Conservation (phyloP, 2,888 invertebrate species). For the Lacanobia oleracea region DNA sequence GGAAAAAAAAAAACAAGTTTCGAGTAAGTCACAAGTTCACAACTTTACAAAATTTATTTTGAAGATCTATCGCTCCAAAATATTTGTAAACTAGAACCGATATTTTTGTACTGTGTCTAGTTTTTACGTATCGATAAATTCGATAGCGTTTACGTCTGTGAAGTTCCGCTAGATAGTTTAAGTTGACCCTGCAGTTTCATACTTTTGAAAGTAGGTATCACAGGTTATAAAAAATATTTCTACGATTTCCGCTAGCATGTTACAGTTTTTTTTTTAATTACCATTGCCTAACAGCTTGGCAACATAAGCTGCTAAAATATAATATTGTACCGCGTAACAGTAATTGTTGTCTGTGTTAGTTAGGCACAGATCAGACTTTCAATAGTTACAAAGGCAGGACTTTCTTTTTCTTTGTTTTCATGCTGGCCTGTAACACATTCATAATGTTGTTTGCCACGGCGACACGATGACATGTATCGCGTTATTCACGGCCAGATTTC, state of each 20-base stretch:
- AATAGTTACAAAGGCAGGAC: slow-evolving; percentile 58
- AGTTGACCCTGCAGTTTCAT: slow-evolving; percentile 6
- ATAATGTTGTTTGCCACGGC: slow-evolving; percentile 39
- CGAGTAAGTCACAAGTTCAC: not conserved
- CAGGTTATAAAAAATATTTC: slow-evolving; percentile 28
- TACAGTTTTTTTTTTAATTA: slow-evolving; percentile 33
- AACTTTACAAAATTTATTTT: not conserved
- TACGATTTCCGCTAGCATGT: slow-evolving; percentile 38
- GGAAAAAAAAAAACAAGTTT: not conserved
- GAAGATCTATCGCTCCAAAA: not conserved
- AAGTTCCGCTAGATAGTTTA: not conserved
- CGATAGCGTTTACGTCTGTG: not conserved
- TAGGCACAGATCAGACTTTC: slow-evolving; percentile 40
- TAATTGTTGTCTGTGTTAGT: slow-evolving; percentile 35
- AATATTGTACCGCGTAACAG: slow-evolving; percentile 22
- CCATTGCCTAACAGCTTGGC: slow-evolving; percentile 26
- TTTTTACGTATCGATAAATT: not conserved
- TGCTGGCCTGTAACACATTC: slow-evolving; percentile 52
- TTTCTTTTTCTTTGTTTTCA: slow-evolving; percentile 70
- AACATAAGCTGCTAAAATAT: slow-evolving; percentile 5
- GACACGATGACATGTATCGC: slow-evolving; percentile 16
- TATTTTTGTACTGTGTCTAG: not conserved
- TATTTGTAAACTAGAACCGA: too few species aligned
- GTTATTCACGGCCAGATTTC: slow-evolving; percentile 29
- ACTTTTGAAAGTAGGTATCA: slow-evolving; percentile 42